A percentile compares a stretch with the other conserved stretches of the same genome.
phyloP scores from a whole-genome alignment of 2,797 vertebrate genomes.

The Myioborus melanocephalus region DNA sequence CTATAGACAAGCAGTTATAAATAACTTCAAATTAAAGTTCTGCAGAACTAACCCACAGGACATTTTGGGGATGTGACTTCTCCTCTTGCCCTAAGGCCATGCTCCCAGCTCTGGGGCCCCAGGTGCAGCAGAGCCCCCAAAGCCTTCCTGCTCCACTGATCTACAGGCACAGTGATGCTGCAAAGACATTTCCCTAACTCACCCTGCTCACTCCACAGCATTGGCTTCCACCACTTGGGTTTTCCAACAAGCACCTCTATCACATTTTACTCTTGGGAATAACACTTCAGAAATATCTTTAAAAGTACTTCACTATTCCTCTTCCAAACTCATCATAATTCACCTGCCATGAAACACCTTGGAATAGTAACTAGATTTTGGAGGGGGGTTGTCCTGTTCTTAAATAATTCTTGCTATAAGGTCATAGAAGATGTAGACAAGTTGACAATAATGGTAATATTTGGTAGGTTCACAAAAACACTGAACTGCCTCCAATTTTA shows the following conservation, averaged over 20 bases:
- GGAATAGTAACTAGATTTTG: not conserved
- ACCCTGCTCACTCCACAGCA: not conserved
- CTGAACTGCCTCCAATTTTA: not conserved
- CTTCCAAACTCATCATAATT: not conserved
- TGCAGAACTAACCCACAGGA: not conserved
- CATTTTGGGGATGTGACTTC: not conserved
- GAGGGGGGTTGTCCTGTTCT: not conserved
- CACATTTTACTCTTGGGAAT: not conserved
- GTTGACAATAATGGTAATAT: not conserved
- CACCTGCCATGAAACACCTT: not conserved
- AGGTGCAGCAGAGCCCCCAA: not conserved
- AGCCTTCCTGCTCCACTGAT: not conserved
- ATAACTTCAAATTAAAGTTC: not conserved
- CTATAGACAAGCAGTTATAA: not conserved
- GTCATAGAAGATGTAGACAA: not conserved
- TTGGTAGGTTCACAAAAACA: not conserved
- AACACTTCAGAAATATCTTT: not conserved
- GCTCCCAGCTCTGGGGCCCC: not conserved
- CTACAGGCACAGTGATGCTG: rapidly evolving
- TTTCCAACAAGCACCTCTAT: not conserved
- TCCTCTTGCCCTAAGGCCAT: not conserved
- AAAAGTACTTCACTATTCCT: not conserved
- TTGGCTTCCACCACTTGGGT: not conserved
- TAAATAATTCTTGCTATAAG: not conserved
- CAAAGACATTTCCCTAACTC: not conserved